These are phyloP conservation scores for Ariolimax columbianus DNA, from an alignment of 2,888 invertebrate species.

Conservation along the genomic window DNA sequence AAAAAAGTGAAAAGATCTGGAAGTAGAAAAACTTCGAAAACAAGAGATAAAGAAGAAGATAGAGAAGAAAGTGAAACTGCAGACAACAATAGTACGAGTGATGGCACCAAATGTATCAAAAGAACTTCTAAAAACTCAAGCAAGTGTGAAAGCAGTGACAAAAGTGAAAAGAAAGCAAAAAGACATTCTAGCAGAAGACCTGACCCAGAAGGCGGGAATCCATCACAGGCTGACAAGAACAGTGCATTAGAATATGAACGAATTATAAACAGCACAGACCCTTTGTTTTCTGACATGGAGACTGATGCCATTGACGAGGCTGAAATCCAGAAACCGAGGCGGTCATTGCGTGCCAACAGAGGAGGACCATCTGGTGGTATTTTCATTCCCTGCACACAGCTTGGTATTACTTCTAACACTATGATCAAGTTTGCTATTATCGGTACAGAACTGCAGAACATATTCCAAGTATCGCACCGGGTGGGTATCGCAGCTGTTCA, in stretches of 20 bases:
- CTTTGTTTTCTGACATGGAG: conserved; percentile 74
- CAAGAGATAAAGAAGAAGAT: conserved; percentile 36
- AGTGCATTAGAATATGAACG: conserved; percentile 69
- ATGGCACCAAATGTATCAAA: conserved; percentile 46
- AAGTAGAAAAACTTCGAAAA: conserved; percentile 48
- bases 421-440: conserved; percentile 99
- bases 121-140: conserved; percentile 47
- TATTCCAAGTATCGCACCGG: conserved; percentile 90
- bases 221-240: conserved; percentile 45
- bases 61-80: conserved; percentile 32
- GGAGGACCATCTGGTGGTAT: conserved; percentile 55
- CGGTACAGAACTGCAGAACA: conserved; percentile 97
- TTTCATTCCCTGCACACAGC: conserved; percentile 62
- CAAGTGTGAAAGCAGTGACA: conserved; percentile 49
- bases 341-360: conserved; percentile 45
- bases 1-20: conserved; percentile 61
- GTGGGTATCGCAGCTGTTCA: conserved; percentile 44
- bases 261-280: conserved; percentile 72
- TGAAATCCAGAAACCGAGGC: conserved; percentile 39
- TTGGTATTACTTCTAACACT: conserved; percentile 89
- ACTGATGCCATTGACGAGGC: conserved; percentile 62
- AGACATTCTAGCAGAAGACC: conserved; percentile 64
- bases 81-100: conserved; percentile 23
- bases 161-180: conserved; percentile 56
- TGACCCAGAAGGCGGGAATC: conserved; percentile 74